Percentiles rank a stretch among this genome's conserved stretches.
These are phyloP conservation scores for Microtus oregoni DNA, from an alignment of 2,113 vertebrate genomes.

Conservation along the genomic window DNA sequence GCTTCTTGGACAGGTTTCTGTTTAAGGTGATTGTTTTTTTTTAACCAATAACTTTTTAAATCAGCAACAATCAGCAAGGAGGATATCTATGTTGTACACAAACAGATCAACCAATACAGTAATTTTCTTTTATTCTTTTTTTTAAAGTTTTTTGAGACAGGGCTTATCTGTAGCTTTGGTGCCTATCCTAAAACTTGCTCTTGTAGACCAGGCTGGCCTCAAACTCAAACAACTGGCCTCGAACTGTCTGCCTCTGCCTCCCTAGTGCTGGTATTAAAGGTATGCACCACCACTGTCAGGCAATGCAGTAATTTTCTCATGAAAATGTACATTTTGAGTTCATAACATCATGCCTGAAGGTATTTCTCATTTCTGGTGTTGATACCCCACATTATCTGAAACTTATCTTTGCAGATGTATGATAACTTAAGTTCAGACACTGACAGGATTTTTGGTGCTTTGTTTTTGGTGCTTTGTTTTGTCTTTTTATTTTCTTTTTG, in stretches of 20 bases:
- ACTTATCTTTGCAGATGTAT: conserved; percentile 10
- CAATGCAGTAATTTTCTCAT: too few relatives aligned
- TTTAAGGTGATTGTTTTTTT: background rate
- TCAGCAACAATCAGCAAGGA: background rate
- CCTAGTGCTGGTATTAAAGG: too few relatives aligned
- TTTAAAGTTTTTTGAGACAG: too few relatives aligned
- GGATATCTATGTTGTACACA: background rate
- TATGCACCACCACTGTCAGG: too few relatives aligned
- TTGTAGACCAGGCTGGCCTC: too few relatives aligned
- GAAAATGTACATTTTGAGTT: background rate
- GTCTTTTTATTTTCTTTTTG: background rate
- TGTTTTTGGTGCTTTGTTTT: too few relatives aligned
- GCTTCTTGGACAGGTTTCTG: background rate
- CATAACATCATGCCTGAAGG: conserved; percentile 4
- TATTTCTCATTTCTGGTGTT: background rate
- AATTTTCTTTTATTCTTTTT: background rate
- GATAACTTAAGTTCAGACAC: background rate
- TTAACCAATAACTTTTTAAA: conserved; percentile 22
- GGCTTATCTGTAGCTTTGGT: too few relatives aligned
- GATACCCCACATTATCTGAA: background rate
- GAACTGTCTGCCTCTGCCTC: too few relatives aligned
- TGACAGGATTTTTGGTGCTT: background rate
- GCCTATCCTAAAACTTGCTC: too few relatives aligned
- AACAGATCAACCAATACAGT: background rate
- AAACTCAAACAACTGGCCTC: too few relatives aligned